Conservation (phyloP, 2,797 vertebrate genomes). For the Gouania willdenowi region DNA sequence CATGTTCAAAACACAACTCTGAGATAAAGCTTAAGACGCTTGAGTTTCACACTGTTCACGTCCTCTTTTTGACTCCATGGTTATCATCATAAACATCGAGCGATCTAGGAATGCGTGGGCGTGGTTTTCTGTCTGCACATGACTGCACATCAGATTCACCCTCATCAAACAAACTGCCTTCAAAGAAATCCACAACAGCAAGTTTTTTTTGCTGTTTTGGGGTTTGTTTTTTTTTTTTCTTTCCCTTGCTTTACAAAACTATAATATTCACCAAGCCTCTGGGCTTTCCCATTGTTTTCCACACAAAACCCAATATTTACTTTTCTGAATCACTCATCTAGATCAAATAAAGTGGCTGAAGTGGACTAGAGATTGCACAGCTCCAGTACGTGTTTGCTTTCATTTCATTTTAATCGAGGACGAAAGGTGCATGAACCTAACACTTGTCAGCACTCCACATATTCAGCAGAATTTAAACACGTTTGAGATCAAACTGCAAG, state of each 20-base stretch:
- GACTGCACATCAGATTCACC: slow-evolving; percentile 4
- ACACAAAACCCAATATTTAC: slow-evolving; percentile 37
- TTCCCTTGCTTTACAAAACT: slow-evolving; percentile 14
- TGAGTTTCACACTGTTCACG: slow-evolving; percentile 6
- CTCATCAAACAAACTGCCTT: slow-evolving; percentile 25
- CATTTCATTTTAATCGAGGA: slow-evolving; percentile 27
- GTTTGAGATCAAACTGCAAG: too few relatives aligned
- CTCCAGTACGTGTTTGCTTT: slow-evolving; percentile 39
- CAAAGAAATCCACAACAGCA: slow-evolving; percentile 14
- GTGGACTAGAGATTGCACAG: slow-evolving; percentile 13
- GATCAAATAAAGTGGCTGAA: slow-evolving; percentile 29
- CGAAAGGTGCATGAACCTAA: too few relatives aligned
- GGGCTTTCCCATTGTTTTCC: slow-evolving; percentile 13
- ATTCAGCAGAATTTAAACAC: too few relatives aligned
- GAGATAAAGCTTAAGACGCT: too few relatives aligned
- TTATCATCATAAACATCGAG: slow-evolving; percentile 19
- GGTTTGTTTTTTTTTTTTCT: too few relatives aligned
- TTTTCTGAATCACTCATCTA: slow-evolving; percentile 28
- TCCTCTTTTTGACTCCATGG: slow-evolving; percentile 12
- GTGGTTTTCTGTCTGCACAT: slow-evolving; percentile 1
- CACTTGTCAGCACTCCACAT: too few relatives aligned
- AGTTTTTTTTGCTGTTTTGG: too few relatives aligned
- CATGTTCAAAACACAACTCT: background rate
- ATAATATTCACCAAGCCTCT: background rate
- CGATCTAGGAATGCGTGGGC: slow-evolving; percentile 23